phyloP scores from a whole-genome alignment of 2,113 vertebrate species.

The Calidris pygmaea region DNA sequence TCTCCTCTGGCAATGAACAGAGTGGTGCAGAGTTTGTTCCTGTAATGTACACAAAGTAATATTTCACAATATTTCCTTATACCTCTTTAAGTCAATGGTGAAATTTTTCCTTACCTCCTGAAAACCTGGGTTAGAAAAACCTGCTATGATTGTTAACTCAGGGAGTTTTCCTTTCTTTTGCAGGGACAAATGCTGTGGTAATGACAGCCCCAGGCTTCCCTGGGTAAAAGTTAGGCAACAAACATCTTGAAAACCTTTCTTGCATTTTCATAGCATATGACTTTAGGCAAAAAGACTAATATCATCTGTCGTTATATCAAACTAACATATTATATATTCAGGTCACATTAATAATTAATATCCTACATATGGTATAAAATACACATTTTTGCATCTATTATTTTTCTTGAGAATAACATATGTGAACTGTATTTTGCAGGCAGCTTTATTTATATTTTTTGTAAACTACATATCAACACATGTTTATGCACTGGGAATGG shows the following conservation, averaged over 20 bases:
- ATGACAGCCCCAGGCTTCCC: conserved; percentile 5
- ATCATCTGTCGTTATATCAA: not conserved
- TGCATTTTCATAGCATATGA: conserved; percentile 15
- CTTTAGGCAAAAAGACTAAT: conserved; percentile 33
- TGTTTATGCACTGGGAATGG: not conserved
- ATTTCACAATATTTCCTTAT: not conserved
- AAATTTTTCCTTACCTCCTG: not conserved
- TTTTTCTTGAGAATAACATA: conserved; percentile 19
- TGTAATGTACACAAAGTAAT: not conserved
- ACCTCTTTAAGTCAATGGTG: not conserved
- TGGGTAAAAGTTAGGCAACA: not conserved
- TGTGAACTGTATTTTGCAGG: not conserved
- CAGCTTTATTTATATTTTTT: conserved; percentile 21
- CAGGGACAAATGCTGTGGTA: not conserved
- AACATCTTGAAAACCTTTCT: conserved; percentile 37
- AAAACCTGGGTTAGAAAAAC: not conserved
- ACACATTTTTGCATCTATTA: not conserved
- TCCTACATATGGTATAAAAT: conserved; percentile 3
- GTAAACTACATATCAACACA: not conserved
- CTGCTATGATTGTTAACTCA: not conserved
- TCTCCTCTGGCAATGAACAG: not conserved
- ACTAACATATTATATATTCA: conserved; percentile 42
- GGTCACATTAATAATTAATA: conserved; percentile 48
- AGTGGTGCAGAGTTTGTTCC: not conserved
- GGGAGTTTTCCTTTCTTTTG: not conserved